Conservation (phyloP, 2,113 vertebrate genomes). For the Nestor notabilis region DNA sequence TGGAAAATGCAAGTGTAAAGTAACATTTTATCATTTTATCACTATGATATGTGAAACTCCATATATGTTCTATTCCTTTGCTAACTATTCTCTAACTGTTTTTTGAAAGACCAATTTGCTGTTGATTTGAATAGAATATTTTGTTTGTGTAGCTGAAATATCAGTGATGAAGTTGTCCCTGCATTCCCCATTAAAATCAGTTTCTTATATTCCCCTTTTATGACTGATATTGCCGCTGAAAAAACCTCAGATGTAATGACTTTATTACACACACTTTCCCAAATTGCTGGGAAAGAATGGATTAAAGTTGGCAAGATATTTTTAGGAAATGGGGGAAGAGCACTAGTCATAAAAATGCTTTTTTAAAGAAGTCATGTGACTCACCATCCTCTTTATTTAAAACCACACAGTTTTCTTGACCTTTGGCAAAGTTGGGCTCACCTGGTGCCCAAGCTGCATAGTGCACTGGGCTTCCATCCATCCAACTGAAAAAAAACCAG, state of each 20-base stretch:
- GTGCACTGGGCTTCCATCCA: slow-evolving; percentile 78
- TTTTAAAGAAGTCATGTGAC: neutral
- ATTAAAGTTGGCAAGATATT: neutral
- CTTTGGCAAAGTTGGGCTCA: slow-evolving; percentile 83
- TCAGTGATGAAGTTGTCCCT: neutral
- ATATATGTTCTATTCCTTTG: neutral
- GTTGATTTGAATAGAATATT: neutral
- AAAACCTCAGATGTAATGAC: neutral
- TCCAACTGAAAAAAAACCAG: slow-evolving; percentile 73
- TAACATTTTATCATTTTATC: neutral
- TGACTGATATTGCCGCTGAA: neutral
- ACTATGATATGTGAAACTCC: neutral
- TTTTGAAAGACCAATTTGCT: neutral
- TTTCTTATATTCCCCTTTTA: neutral
- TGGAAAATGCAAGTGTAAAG: neutral
- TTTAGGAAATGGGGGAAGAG: neutral
- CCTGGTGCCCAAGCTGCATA: slow-evolving; percentile 81
- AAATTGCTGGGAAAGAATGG: neutral
- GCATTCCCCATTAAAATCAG: neutral
- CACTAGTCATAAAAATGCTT: neutral
- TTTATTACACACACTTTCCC: neutral
- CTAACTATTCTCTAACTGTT: neutral
- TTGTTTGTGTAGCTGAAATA: neutral
- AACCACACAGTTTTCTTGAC: slow-evolving; percentile 85
- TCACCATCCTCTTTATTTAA: slow-evolving; percentile 80